Base-by-base conservation (phyloP, 2,797 vertebrate genomes). In the Hybognathus amarus region DNA sequence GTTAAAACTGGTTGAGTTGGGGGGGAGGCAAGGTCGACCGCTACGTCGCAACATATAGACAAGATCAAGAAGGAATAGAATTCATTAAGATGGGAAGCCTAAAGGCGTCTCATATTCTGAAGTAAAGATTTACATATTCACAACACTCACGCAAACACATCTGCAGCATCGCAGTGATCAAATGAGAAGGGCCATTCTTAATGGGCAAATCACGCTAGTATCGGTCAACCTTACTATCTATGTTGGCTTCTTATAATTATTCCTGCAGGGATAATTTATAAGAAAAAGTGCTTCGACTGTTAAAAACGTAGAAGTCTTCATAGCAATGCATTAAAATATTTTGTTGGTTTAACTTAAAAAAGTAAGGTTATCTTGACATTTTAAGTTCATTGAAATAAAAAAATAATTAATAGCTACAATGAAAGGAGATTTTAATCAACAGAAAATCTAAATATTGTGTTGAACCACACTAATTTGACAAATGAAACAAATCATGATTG, bases 11-110 rank as follows among this genome's bases (percentile, higher is more conserved):
- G 59, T 64, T 71, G 68, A 22, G 59, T 50, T 56, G 47, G 61
- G 80, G 79, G 47, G 83, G 80, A 59, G 77, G 82, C 74, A 76
- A 79, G 80, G 86, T 59, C 47, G 86, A 83, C 73, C 74, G 52
- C 71, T 24, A 79, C 81, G 75, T 82, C 64, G 69, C 76, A 40
- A 77, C 85, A 81, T 77, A 85, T 88, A 83, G 80, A 86, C 63
- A 84, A 81, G 64, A 89, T 83, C 85, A 83, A 85, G 87, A 79
- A 85, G 81, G 85, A 52, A 80, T 75, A 79, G 73, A 89, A 82
- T 89, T 87, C 80, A 92, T 84, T 86, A 90, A 90, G 52, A 54
- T 59, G 54, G 63, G 50, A 50, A 63, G 45, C 56, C 76, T 47
- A 42, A 59, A 47, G 81, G 80, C 64, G 61, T 33, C 45, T 70